Conservation (phyloP, 2,888 invertebrate species). For the Limnephilus rhombicus region DNA sequence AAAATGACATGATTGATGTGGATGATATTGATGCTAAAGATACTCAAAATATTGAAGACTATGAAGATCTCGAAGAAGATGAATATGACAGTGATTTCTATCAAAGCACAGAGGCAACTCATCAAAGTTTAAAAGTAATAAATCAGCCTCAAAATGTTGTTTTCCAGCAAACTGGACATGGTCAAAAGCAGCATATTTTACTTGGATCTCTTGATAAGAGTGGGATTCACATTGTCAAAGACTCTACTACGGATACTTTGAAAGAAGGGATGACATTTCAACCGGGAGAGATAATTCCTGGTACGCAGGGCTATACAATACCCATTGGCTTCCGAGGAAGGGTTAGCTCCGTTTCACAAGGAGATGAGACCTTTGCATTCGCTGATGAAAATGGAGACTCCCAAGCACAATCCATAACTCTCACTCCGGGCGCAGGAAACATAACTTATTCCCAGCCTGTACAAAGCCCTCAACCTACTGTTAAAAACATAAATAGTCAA, state of each 20-base stretch:
- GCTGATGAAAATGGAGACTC: constrained; percentile 80
- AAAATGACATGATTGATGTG: constrained; percentile 69
- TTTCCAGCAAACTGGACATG: constrained; percentile 75
- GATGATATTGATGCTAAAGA: constrained; percentile 74
- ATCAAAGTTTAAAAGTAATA: constrained; percentile 71
- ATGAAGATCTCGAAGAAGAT: constrained; percentile 75
- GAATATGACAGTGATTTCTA: constrained; percentile 81
- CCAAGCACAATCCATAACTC: constrained; percentile 82
- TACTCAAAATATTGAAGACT: constrained; percentile 71
- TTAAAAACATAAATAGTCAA: constrained; percentile 50
- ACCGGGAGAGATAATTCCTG: constrained; percentile 82
- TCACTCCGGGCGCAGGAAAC: constrained; percentile 76
- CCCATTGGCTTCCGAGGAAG: constrained; percentile 84
- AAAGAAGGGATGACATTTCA: constrained; percentile 80
- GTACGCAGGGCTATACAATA: constrained; percentile 82
- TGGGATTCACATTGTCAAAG: constrained; percentile 81
- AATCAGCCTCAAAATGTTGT: constrained; percentile 71
- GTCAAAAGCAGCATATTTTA: constrained; percentile 81
- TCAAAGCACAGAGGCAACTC: constrained; percentile 70
- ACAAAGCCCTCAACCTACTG: constrained; percentile 50
- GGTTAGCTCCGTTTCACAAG: constrained; percentile 81
- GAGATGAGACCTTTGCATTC: constrained; percentile 78
- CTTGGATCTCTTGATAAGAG: constrained; percentile 79
- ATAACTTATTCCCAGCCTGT: constrained; percentile 67
- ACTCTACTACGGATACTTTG: constrained; percentile 74